Evolutionary conservation across 2,888 invertebrate species (phyloP).

Genomic region (Theretra japonica): DNA sequence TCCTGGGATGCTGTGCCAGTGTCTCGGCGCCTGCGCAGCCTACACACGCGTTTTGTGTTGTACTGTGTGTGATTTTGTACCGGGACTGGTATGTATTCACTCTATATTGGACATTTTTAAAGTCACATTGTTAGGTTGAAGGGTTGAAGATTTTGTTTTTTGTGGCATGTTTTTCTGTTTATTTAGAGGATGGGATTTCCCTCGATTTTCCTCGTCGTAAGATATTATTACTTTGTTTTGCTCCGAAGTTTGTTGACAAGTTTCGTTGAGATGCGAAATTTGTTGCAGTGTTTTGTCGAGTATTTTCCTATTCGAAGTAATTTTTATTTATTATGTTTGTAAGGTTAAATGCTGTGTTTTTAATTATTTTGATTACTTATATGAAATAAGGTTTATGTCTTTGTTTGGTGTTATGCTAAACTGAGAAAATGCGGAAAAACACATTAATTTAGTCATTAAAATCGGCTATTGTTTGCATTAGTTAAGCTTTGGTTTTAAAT

Average conservation of each 20-base stretch:
- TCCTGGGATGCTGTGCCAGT: slow-evolving; percentile 58
- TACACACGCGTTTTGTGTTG: slow-evolving; percentile 40
- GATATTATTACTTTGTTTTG: slow-evolving; percentile 8
- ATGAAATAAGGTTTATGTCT: too few species aligned
- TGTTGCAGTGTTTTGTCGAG: not conserved
- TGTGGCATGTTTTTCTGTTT: not conserved
- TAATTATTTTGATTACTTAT: too few species aligned
- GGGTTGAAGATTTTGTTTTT: not conserved
- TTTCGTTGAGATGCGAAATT: not conserved
- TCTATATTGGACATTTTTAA: not conserved
- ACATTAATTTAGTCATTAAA: too few species aligned
- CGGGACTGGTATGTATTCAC: slow-evolving; percentile 21
- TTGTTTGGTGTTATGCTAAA: too few species aligned
- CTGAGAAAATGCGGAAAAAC: too few species aligned
- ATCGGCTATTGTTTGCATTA: too few species aligned
- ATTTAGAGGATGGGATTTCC: not conserved
- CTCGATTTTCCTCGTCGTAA: not conserved
- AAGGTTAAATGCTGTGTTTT: too few species aligned
- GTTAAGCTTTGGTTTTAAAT: too few species aligned
- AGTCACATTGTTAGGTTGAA: not conserved
- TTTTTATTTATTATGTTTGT: too few species aligned
- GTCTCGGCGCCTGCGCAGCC: slow-evolving; percentile 56
- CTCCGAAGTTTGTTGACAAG: not conserved
- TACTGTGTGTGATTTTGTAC: slow-evolving; percentile 8
- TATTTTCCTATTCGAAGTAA: too few species aligned